Evolutionary conservation across 92 coral and sea anemone species (phyloP).

Genomic region (Metridium senile): DNA sequence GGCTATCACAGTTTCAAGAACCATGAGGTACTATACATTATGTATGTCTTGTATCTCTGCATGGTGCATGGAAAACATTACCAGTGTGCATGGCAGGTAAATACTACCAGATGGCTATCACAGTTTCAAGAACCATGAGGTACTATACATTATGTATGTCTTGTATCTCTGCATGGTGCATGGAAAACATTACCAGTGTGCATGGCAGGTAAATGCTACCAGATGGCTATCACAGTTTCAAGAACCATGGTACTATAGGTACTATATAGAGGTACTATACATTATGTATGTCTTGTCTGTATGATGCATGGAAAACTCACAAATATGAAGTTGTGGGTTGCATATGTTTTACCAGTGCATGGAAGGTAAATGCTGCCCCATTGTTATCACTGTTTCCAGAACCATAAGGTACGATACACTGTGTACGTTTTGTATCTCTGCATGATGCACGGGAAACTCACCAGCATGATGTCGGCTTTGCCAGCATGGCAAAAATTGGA

Average conservation of each 20-base stretch:
- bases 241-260: not conserved
- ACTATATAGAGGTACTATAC: not conserved
- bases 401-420: no score
- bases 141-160: not conserved
- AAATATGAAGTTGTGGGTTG: not conserved
- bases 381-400: not conserved
- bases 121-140: not conserved
- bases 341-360: not conserved
- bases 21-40: no score
- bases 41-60: not conserved
- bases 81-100: not conserved
- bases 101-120: not conserved
- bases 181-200: not conserved
- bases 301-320: not conserved
- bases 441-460: not conserved
- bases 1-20: not conserved
- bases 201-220: not conserved
- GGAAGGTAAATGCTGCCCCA: not conserved
- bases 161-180: not conserved
- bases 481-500: no score
- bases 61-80: not conserved
- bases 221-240: not conserved
- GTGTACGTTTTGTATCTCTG: no score
- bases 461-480: not conserved
- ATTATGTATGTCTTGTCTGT: not conserved